Percentiles rank a stretch among this genome's conserved stretches.
Conservation (phyloP, 2,888 invertebrate species). For the Caenorhabditis imperialis region DNA sequence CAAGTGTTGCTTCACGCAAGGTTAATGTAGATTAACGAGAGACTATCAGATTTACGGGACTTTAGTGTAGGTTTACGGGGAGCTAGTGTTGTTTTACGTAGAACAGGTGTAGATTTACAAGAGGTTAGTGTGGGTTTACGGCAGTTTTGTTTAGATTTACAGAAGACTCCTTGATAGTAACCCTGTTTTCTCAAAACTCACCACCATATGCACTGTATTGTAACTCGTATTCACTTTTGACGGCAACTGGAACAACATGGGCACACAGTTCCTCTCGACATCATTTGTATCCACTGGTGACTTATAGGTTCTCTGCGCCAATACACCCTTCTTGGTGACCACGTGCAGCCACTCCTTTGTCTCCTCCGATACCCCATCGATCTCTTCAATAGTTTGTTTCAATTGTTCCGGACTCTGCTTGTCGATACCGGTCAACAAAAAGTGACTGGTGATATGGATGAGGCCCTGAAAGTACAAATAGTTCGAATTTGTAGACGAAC, state of each 20-base stretch:
- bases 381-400: background rate
- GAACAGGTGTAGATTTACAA: no score
- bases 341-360: constrained; percentile 10
- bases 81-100: no score
- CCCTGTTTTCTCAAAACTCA: no score
- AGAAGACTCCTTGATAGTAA: no score
- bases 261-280: background rate
- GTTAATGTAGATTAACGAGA: no score
- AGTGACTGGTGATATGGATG: constrained; percentile 4
- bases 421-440: background rate
- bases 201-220: background rate
- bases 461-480: constrained; percentile 17
- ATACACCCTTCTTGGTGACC: constrained; percentile 8
- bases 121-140: no score
- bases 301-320: background rate
- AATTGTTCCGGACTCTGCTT: background rate
- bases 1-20: no score
- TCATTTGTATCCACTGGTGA: background rate
- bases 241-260: constrained; percentile 26
- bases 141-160: no score
- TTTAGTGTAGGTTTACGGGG: no score
- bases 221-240: background rate
- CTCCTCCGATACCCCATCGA: background rate
- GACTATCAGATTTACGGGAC: no score
- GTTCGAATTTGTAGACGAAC: background rate